A percentile compares a stretch with the other conserved stretches of the same genome.
These are phyloP conservation scores for Bagarius yarrelli DNA, from an alignment of 2,113 vertebrate genomes.

Conservation along the genomic window DNA sequence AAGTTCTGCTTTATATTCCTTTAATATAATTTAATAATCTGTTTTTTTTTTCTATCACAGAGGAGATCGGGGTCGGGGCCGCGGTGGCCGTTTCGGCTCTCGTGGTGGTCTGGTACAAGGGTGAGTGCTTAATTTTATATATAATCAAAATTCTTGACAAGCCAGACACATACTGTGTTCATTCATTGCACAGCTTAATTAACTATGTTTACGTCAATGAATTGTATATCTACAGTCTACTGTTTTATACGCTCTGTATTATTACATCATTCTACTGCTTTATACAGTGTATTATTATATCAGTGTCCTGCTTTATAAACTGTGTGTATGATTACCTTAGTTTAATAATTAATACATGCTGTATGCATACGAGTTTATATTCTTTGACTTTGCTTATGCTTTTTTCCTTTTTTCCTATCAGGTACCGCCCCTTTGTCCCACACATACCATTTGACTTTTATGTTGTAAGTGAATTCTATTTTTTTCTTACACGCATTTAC, in stretches of 20 bases:
- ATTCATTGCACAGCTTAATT: no score
- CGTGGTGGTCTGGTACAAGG: constrained; percentile 85
- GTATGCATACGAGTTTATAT: background rate
- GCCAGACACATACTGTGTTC: no score
- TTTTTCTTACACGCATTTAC: background rate
- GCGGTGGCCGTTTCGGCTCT: constrained; percentile 86
- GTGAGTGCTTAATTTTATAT: constrained; percentile 62
- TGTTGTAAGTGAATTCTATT: constrained; percentile 77
- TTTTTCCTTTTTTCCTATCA: constrained; percentile 50
- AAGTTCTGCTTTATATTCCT: background rate
- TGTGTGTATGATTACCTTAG: background rate
- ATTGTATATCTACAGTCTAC: no score
- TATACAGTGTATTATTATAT: background rate
- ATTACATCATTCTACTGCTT: background rate
- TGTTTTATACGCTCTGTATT: background rate
- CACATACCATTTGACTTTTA: constrained; percentile 98
- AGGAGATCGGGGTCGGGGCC: constrained; percentile 87
- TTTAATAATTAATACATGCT: background rate
- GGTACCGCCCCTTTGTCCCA: constrained; percentile 94
- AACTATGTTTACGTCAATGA: no score
- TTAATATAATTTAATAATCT: background rate
- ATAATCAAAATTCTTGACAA: background rate
- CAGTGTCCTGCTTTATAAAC: background rate
- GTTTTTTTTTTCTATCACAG: constrained; percentile 63
- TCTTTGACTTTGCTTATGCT: background rate